Evolutionary conservation across 2,888 invertebrate genomes (phyloP).

Genomic region (Lycocerus yunnanus): DNA sequence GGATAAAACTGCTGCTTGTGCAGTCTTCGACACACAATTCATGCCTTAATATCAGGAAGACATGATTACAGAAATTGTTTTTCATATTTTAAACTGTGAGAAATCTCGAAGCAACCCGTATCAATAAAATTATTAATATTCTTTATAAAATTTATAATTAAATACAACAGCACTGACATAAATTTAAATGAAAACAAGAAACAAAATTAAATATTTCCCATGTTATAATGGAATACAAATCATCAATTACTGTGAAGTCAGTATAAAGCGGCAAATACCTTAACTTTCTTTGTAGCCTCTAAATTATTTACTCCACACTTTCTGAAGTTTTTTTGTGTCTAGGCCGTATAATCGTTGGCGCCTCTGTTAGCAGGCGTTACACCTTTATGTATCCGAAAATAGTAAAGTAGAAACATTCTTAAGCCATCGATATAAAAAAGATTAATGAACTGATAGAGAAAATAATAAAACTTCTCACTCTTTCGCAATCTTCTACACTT

Average conservation of each 20-base stretch:
- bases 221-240: constrained; percentile 1
- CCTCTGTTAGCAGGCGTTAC: constrained; percentile 46
- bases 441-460: neutral
- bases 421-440: neutral
- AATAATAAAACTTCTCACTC: neutral
- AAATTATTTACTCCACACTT: constrained; percentile 52
- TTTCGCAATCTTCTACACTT: neutral
- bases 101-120: neutral
- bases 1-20: neutral
- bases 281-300: constrained; percentile 58
- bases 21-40: neutral
- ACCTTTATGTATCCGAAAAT: constrained; percentile 30
- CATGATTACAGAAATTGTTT: neutral
- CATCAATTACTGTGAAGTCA: constrained; percentile 23
- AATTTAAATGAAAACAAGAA: neutral
- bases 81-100: neutral
- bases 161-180: neutral
- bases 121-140: neutral
- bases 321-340: constrained; percentile 53
- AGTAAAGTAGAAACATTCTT: neutral
- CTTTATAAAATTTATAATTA: neutral
- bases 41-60: neutral
- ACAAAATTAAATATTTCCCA: constrained; percentile 2
- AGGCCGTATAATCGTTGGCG: constrained; percentile 58
- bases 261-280: constrained; percentile 47